Evolutionary conservation across 2,113 vertebrate genomes (phyloP), one percentile per base, ranked within the genome.

Genomic region (Pollimyrus isidori): DNA sequence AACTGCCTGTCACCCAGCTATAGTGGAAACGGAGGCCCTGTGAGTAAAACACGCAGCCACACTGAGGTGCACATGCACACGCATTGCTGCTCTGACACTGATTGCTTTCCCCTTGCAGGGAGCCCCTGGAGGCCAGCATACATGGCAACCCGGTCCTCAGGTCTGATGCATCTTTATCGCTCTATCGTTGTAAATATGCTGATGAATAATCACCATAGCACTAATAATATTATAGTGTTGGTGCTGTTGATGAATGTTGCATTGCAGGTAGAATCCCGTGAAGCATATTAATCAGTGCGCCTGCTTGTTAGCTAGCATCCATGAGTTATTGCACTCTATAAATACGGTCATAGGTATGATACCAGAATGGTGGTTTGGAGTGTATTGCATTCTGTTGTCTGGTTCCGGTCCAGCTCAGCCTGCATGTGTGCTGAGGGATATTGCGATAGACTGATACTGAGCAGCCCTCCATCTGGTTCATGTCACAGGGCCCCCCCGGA

Each of bases 81-180:
- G 35, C 35, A 58, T 13, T 62, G 84, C 56, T 87, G 85, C 88
- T 92, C 92, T 94, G 91, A 94, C 90, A 91, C 76, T 76, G 90
- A 90, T 90, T 90, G 80, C 91, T 94, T 94, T 96, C 95, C 91
- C 94, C 92, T 92, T 94, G 84, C 95, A 99, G 98, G 98, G 97
- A 93, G 97, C 97, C 90, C 97, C 97, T 83, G 97, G 97, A 94
- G 95, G 94, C 90, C 92, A 93, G 92, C 94, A 93, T 92, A 92
- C 91, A 87, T 97, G 95, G 96, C 97, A 97, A 94, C 94, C 96
- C 0, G 97, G 97, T 91, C 97, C 97, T 3, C 97, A 98, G 97
- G 97, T 98, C 92, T 93, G 96, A 50, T 89, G 91, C 92, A 69
- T 86, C 87, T 30, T n/a, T 45, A 35, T 65, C 10, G 4, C 65